phyloP scores from a whole-genome alignment of 2,113 vertebrate species.

The Pterophyllum scalare region DNA sequence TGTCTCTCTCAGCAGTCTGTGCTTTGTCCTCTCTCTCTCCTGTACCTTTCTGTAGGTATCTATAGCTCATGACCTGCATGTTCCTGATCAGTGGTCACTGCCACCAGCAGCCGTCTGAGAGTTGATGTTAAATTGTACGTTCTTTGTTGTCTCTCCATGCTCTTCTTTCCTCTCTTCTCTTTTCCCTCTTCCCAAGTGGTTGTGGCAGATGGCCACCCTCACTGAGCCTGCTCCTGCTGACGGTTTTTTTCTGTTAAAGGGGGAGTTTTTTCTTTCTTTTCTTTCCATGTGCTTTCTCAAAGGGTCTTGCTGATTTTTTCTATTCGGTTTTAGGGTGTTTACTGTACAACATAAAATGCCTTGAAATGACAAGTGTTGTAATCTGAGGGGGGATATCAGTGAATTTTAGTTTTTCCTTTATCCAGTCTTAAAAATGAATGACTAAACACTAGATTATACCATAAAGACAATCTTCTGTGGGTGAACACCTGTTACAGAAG shows the following conservation, averaged over 20 bases:
- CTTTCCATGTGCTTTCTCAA: background rate
- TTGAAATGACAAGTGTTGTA: background rate
- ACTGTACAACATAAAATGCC: background rate
- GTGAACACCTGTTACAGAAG: background rate
- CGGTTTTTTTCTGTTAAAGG: background rate
- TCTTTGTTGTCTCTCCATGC: background rate
- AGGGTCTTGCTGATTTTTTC: background rate
- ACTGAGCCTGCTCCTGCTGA: background rate
- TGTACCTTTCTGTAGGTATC: background rate
- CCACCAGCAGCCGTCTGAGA: background rate
- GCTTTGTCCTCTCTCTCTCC: background rate
- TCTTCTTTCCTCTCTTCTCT: background rate
- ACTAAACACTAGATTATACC: background rate
- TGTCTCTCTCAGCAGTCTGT: background rate
- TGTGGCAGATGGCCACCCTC: slow-evolving; percentile 7
- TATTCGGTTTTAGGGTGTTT: background rate
- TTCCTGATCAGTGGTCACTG: background rate
- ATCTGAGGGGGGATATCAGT: background rate
- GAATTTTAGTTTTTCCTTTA: background rate
- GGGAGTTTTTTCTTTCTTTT: background rate
- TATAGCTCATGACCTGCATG: background rate
- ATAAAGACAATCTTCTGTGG: background rate
- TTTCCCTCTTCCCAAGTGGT: background rate
- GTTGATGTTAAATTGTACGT: background rate
- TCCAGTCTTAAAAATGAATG: no score